Base-by-base conservation (phyloP, 2,888 invertebrate genomes). In the Cryptocephalus primarius region DNA sequence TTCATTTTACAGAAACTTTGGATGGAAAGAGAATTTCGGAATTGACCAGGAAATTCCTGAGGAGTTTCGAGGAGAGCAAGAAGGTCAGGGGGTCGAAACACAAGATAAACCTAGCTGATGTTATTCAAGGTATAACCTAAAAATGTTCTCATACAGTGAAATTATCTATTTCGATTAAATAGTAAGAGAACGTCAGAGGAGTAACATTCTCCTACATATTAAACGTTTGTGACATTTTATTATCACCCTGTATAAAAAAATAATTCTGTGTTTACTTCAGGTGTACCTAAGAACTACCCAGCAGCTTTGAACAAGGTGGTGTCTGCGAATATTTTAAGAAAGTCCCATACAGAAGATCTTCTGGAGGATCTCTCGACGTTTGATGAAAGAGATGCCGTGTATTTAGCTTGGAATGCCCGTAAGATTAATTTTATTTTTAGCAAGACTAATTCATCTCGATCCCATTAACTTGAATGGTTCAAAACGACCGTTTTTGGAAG, bases 1-100 rank as follows among this genome's bases (percentile, higher is more conserved):
- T 12, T 51, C 40, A 39, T 31, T 39, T 55, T 53, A 9, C 63
- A 84, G 84, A 73, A 41, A 68, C 72, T 10, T 60, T 85, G 36
- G 83, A 85, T 62, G 75, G 74, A 1, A 74, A 78, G 57, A 62
- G 65, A 3, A 75, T 85, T 22, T 75, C 78, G 34, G 77, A 77
- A 34, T 68, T 70, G 1, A 79, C 78, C 1, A 75, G 79, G 59
- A 68, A 67, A 1, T 85, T 85, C 59, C 71, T 85, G 39, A 75
- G 77, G 63, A 73, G 74, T 46, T 80, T 85, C 49, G 79, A 82
- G 59, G 72, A 72, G 43, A 75, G 76, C 33, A 75, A 77, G 39
- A 39, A 58, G 8, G 45, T 56, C 4, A 55, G 58, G 43, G 51
- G 51, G 31, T 53, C 59, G 1, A 59, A 53, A 45, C 54, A 50